These are phyloP conservation scores for Tribolium madens DNA, from an alignment of 1,140 invertebrate species.

Conservation along the genomic window DNA sequence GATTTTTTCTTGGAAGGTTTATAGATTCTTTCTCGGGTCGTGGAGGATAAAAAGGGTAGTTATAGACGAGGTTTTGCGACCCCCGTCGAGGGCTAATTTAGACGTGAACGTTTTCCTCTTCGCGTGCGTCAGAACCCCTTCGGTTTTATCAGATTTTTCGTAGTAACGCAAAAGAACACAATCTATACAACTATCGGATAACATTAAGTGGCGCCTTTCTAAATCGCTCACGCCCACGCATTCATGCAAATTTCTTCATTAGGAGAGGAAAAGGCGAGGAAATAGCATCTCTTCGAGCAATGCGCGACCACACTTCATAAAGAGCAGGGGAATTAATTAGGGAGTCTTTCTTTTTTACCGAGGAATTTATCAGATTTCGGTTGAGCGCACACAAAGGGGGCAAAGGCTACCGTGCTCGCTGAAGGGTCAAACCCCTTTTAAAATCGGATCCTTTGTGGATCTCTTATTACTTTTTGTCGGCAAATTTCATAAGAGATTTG, in stretches of 20 bases:
- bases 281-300: constrained; percentile 9
- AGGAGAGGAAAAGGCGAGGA: constrained; percentile 32
- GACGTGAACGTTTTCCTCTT: constrained; percentile 29
- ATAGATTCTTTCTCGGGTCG: no score
- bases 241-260: constrained; percentile 49
- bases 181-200: constrained; percentile 52
- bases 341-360: constrained; percentile 25
- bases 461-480: constrained; percentile 55
- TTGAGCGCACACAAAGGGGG: constrained; percentile 38
- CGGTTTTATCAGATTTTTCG: constrained; percentile 54
- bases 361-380: constrained; percentile 52
- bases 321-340: constrained; percentile 19
- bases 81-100: constrained; percentile 12
- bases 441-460: constrained; percentile 48
- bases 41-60: no score
- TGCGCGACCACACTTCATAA: constrained; percentile 31
- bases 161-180: constrained; percentile 55
- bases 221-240: constrained; percentile 53
- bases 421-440: constrained; percentile 51
- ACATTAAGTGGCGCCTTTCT: constrained; percentile 54
- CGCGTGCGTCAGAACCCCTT: constrained; percentile 50
- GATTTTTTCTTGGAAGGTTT: background rate
- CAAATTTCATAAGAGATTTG: constrained; percentile 50
- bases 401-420: constrained; percentile 47
- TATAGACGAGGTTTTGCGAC: background rate